These are phyloP conservation scores for Pholis gunnellus DNA, from an alignment of 2,113 vertebrate species.

Conservation along the genomic window DNA sequence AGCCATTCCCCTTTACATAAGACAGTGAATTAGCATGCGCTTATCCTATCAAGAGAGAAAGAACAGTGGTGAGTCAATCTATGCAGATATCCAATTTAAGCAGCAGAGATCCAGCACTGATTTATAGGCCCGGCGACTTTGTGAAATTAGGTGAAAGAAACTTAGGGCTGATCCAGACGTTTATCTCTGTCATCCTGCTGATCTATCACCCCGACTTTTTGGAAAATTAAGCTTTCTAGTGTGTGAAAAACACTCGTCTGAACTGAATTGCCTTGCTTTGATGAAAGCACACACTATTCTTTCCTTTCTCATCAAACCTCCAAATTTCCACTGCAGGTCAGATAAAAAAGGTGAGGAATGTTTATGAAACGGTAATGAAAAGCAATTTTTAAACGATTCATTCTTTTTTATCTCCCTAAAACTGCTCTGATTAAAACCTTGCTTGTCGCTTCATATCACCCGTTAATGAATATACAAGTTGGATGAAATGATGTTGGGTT, in stretches of 20 bases:
- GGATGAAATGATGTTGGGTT: slow-evolving; percentile 69
- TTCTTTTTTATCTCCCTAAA: slow-evolving; percentile 41
- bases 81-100: slow-evolving; percentile 62
- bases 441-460: slow-evolving; percentile 60
- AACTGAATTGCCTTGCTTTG: slow-evolving; percentile 44
- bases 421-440: slow-evolving; percentile 63
- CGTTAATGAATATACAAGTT: slow-evolving; percentile 70
- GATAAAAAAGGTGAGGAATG: slow-evolving; percentile 48
- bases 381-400: slow-evolving; percentile 33
- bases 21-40: slow-evolving; percentile 67
- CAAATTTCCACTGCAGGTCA: slow-evolving; percentile 37
- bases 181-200: slow-evolving; percentile 75
- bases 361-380: slow-evolving; percentile 57
- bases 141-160: slow-evolving; percentile 73
- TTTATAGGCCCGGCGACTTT: slow-evolving; percentile 64
- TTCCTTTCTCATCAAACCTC: slow-evolving; percentile 51
- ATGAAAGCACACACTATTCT: slow-evolving; percentile 43
- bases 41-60: slow-evolving; percentile 60
- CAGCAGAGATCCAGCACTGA: slow-evolving; percentile 57
- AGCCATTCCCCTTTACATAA: slow-evolving; percentile 62
- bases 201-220: slow-evolving; percentile 62
- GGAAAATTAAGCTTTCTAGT: slow-evolving; percentile 58
- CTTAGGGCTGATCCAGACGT: slow-evolving; percentile 55
- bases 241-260: slow-evolving; percentile 10
- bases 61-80: slow-evolving; percentile 43